phyloP scores from a whole-genome alignment of 2,797 vertebrate species.

The Sebastes matsubarae region DNA sequence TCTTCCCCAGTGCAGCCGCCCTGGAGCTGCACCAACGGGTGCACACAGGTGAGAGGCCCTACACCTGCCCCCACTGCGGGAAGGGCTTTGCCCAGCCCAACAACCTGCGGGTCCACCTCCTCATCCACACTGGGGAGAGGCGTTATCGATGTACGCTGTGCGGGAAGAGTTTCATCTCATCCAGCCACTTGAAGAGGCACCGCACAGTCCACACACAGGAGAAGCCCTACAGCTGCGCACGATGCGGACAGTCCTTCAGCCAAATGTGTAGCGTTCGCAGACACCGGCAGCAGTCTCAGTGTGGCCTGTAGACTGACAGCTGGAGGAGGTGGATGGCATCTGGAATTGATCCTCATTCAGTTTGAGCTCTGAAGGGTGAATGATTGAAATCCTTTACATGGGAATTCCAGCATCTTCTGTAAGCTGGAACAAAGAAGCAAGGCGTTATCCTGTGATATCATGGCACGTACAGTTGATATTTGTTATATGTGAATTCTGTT shows the following conservation, averaged over 20 bases:
- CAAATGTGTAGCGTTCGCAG: slow-evolving; percentile 79
- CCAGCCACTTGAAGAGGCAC: slow-evolving; percentile 79
- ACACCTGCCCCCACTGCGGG: slow-evolving; percentile 78
- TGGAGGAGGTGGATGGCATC: not conserved
- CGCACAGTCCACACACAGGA: slow-evolving; percentile 80
- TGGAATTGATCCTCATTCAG: not conserved
- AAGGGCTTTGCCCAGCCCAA: slow-evolving; percentile 79
- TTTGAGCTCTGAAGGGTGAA: not conserved
- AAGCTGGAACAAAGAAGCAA: slow-evolving; percentile 13
- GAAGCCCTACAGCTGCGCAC: slow-evolving; percentile 78
- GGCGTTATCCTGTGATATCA: slow-evolving; percentile 28
- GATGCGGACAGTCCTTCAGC: slow-evolving; percentile 80
- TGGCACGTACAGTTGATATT: slow-evolving; percentile 21
- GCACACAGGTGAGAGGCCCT: slow-evolving; percentile 78
- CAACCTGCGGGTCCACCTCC: slow-evolving; percentile 78
- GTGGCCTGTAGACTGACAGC: slow-evolving; percentile 60
- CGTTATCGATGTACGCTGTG: slow-evolving; percentile 76
- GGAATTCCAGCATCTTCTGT: slow-evolving; percentile 11
- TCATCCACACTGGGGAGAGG: slow-evolving; percentile 78
- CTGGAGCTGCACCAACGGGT: slow-evolving; percentile 74
- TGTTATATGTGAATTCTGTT: slow-evolving; percentile 29
- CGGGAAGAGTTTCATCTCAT: slow-evolving; percentile 80
- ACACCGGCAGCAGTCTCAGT: slow-evolving; percentile 79
- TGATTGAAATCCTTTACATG: not conserved
- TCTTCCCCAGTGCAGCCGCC: slow-evolving; percentile 59